Evolutionary conservation across 64 coral and sea anemone genomes (phyloP), one percentile per base, ranked within the genome.

Genomic region (Pocillopora verrucosa): DNA sequence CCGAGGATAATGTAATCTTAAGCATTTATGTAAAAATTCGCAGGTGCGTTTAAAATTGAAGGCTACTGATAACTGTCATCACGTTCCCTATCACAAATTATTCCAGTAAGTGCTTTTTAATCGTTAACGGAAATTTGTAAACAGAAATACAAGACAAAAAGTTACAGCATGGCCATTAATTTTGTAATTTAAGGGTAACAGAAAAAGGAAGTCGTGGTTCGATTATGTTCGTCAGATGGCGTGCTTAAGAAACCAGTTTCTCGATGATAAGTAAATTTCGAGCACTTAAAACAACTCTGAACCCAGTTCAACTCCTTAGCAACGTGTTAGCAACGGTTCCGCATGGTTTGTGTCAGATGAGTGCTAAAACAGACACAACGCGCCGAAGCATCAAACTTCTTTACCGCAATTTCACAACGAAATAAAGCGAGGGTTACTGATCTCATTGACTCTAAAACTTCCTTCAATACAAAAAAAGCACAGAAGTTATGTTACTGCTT

Each of bases 241-340:
- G 3, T 51, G 7, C 41, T 51, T 51, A 51, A 67, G 22, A 67
- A n/a, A 67, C 22, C 16, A 19, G 64, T 16, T 67, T 67, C 64
- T 20, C 64, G 64, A n/a, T 67, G 25, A 11, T 26, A 26, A 24
- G 11, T 20, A 20, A 19, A 20, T 67, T 67, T 67, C 16, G 64
- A 67, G 17, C 64, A 20, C 6, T 67, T 24, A 70, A 70, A 51
- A 3, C 3, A 51, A 3, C 41, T 51, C 7, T 51, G 3, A 51
- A 16, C 22, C 59, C 57, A 13, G 25, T 59, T 24, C 12, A 75
- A 87, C 51, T 15, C 58, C 90, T 79, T 92, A 80, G 90, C 76
- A 87, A 92, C 83, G 65, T 73, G 83, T 87, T 92, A 92, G 90
- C 90, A 92, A 92, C 90, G 37, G 83, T 73, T 35, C 51, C 74